phyloP scores from a whole-genome alignment of 2,113 vertebrate genomes.

The Myotis yumanensis region DNA sequence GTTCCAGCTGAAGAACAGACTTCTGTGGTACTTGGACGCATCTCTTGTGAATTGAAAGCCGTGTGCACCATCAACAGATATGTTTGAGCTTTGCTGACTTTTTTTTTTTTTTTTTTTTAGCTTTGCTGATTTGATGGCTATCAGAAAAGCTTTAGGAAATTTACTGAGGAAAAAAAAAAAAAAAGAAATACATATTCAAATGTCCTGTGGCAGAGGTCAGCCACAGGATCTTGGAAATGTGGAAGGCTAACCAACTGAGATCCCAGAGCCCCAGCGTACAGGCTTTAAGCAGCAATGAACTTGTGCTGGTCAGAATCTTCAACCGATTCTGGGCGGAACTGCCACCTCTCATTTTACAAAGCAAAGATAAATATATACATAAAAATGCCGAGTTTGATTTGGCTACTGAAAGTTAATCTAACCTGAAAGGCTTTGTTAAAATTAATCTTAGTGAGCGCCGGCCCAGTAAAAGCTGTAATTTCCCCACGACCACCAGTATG shows the following conservation, averaged over 20 bases:
- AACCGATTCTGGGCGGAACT: background rate
- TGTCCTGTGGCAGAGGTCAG: background rate
- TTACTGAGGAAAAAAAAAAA: background rate
- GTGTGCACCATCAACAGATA: background rate
- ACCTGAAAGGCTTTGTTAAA: constrained; percentile 54
- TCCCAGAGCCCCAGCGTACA: background rate
- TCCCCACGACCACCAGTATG: background rate
- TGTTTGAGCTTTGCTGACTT: background rate
- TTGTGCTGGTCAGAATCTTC: background rate
- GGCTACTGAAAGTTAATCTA: constrained; percentile 59
- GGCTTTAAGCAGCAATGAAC: background rate
- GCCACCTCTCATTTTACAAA: constrained; percentile 44
- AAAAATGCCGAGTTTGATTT: background rate
- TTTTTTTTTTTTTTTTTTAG: background rate
- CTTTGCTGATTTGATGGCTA: background rate
- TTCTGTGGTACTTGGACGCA: background rate
- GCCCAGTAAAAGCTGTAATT: constrained; percentile 56
- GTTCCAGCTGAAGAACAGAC: background rate
- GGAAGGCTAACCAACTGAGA: background rate
- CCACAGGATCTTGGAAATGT: background rate
- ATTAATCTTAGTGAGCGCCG: constrained; percentile 42
- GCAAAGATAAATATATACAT: background rate
- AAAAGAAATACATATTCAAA: background rate
- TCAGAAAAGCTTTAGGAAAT: constrained; percentile 8
- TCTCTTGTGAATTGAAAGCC: background rate